Conservation (phyloP, 2,797 vertebrate genomes). For the Peromyscus eremicus region DNA sequence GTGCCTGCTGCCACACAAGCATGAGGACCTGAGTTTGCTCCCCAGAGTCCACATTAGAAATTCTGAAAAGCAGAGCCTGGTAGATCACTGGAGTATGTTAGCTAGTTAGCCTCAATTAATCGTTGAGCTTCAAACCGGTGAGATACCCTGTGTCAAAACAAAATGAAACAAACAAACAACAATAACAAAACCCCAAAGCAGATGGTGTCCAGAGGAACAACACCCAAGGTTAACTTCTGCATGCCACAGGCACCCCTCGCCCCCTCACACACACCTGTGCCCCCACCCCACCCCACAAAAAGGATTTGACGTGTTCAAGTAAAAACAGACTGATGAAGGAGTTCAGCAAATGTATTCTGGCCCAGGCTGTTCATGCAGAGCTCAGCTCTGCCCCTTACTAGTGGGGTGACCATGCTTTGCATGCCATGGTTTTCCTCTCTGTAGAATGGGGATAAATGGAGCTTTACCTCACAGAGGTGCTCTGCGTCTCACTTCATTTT, state of each 20-base stretch:
- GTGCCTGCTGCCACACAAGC: neutral
- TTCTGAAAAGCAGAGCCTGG: neutral
- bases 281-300: neutral
- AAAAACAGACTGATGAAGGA: neutral
- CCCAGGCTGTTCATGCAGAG: neutral
- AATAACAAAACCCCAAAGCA: neutral
- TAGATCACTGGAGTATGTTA: neutral
- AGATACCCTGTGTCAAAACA: neutral
- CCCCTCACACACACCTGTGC: neutral
- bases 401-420: neutral
- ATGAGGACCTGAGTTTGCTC: neutral
- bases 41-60: neutral
- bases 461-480: neutral
- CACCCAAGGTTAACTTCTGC: no score
- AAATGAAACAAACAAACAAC: neutral
- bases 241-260: no score
- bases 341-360: neutral
- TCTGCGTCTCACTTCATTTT: neutral
- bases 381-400: neutral
- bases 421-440: neutral
- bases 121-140: neutral
- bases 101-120: neutral
- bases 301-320: neutral
- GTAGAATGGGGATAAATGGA: neutral
- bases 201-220: neutral